Evolutionary conservation across 2,797 vertebrate genomes (phyloP), one percentile per base, ranked within the genome.

Genomic region (Anniella stebbinsi): DNA sequence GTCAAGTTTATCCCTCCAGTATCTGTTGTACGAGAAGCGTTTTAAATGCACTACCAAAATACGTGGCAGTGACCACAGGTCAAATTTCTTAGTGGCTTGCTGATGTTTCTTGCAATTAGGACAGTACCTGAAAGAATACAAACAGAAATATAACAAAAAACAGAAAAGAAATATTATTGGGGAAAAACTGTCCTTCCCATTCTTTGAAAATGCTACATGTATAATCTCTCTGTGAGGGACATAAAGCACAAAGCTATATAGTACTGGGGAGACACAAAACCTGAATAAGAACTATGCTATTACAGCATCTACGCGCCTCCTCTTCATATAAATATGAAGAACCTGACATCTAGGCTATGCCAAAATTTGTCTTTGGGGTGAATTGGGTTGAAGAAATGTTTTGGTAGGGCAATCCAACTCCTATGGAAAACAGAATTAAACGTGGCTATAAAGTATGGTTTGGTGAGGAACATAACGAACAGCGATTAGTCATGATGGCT

Each of bases 51-150:
- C 98, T 91, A 99, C 99, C 92, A 99, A 97, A 77, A 99, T 98
- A 0, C 99, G 98, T 10, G 99, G 99, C 94, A 99, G 96, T 36
- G 98, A 99, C 99, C 99, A 99, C 89, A 99, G 97, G 93, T 99
- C 99, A 95, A 99, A 97, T 94, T 99, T 99, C 97, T 99, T 99
- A 9, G 99, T 99, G 93, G 99, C 99, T 95, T 99, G 99, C 93
- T 99, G 99, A 97, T 99, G 99, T 97, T 99, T 98, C 97, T 99
- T 99, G 96, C 99, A 99, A 95, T 98, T 98, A 8, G 99, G 99
- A 97, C 99, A 99, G 96, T 99, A 99, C 99, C 99, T 99, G 90
- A 92, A 94, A 93, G 30, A 87, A 92, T 17, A 75, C 33, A 76
- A 66, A 81, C 2, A 38, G 30, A 90, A 86, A 70, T 66, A n/a